A percentile compares a stretch with the other conserved stretches of the same genome.
Conservation (phyloP, 2,888 invertebrate species). For the Ichneumoninae sp. region DNA sequence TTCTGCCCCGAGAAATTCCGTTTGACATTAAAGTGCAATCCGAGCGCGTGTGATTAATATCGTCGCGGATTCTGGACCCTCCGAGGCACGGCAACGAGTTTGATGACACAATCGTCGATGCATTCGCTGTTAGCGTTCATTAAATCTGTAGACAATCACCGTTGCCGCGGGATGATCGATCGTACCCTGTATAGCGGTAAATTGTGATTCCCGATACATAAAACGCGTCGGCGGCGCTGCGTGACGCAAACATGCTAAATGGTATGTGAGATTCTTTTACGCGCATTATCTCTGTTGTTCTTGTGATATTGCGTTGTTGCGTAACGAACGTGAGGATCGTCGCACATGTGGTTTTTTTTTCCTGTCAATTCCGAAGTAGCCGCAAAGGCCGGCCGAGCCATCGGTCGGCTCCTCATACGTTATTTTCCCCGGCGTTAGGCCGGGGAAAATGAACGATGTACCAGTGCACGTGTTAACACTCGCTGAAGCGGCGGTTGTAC, state of each 20-base stretch:
- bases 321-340: slow-evolving; percentile 28
- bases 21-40: too few relatives aligned
- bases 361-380: slow-evolving; percentile 1
- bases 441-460: slow-evolving; percentile 2
- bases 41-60: too few relatives aligned
- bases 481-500: background rate
- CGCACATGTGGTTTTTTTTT: slow-evolving; percentile 23
- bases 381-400: slow-evolving; percentile 38
- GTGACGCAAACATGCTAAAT: background rate
- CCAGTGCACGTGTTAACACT: background rate
- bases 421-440: too few relatives aligned
- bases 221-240: slow-evolving; percentile 17
- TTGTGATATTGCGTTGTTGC: slow-evolving; percentile 26
- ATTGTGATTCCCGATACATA: slow-evolving; percentile 9
- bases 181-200: slow-evolving; percentile 1
- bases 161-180: slow-evolving; percentile 18
- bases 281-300: slow-evolving; percentile 20
- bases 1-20: background rate
- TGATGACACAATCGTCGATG: slow-evolving; percentile 29
- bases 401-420: slow-evolving; percentile 11
- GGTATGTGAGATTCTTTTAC: slow-evolving; percentile 32
- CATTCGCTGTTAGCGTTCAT: slow-evolving; percentile 3
- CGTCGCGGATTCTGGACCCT: background rate
- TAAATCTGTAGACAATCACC: slow-evolving; percentile 10
- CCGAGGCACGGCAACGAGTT: slow-evolving; percentile 16